phyloP scores from a whole-genome alignment of 2,888 invertebrate species.

The Diarsia rubi region DNA sequence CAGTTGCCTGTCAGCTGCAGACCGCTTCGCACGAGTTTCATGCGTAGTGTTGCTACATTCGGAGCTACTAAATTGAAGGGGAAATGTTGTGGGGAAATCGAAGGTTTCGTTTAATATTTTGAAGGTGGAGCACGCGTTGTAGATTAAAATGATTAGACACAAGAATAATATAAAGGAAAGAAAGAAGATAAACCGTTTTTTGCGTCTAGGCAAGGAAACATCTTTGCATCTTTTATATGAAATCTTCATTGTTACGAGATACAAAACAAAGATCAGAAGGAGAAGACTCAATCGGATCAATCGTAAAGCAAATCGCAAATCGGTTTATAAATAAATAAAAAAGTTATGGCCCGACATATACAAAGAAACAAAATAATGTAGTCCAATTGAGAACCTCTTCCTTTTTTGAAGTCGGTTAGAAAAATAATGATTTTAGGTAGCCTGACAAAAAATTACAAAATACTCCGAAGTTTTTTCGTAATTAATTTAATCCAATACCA shows the following conservation, averaged over 20 bases:
- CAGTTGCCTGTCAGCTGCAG: constrained; percentile 72
- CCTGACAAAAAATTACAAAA: too few relatives aligned
- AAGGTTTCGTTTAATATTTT: constrained; percentile 11
- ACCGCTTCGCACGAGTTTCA: constrained; percentile 56
- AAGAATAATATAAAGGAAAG: background rate
- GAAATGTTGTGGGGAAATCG: constrained; percentile 46
- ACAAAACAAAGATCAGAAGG: too few relatives aligned
- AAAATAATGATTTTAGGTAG: too few relatives aligned
- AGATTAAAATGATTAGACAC: background rate
- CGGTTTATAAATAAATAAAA: too few relatives aligned
- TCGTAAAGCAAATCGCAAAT: too few relatives aligned
- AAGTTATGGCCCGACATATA: too few relatives aligned
- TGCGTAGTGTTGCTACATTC: constrained; percentile 59
- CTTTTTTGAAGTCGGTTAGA: too few relatives aligned
- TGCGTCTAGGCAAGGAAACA: background rate
- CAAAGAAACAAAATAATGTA: too few relatives aligned
- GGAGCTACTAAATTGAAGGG: constrained; percentile 47
- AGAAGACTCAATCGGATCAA: too few relatives aligned
- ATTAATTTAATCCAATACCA: background rate
- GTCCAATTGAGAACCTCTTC: too few relatives aligned
- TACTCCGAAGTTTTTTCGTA: background rate
- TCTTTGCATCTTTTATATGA: background rate
- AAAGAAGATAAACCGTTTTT: background rate
- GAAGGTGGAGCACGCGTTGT: background rate
- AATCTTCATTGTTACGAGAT: background rate